Base-by-base conservation (phyloP, 2,797 vertebrate species). In the Anguilla pacifica region DNA sequence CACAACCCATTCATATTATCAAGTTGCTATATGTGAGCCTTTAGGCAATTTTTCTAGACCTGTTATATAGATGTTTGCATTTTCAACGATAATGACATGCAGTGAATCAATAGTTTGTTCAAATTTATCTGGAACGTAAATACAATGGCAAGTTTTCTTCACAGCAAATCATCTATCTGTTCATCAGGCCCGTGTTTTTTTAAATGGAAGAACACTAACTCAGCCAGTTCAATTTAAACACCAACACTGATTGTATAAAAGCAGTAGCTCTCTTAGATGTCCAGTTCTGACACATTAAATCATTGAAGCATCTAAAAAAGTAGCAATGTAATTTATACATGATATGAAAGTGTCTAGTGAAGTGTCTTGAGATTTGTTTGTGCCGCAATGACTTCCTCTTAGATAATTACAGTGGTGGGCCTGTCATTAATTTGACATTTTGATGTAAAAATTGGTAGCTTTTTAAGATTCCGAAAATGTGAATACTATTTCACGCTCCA, bases 291-390 rank as follows among this genome's bases (percentile, higher is more conserved):
- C 35, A 22, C 35, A 39, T 77, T 39, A 35, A 77, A 19, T 39
- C 72, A 77, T 70, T 70, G 25, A 70, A 11, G 25, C 64, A 28
- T 70, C 25, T 70, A 28, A n/a, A 70, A 28, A 77, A 35, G 11
- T 39, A 5, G 31, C 35, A 77, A 39, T 39, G 88, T 90, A 77
- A 93, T 92, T 91, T 91, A 89, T 93, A 91, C 91, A 92, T 92
- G 91, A 94, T 94, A 93, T 90, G 93, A 93, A 93, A 92, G 59
- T 89, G 67, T 92, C 67, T 91, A 91, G 92, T 94, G 92, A 46
- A 92, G 90, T 49, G 19, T 82, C 19, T 25, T 25, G 46, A 10
- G 6, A 87, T 92, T 88, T 79, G 90, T 91, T 92, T 90, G 90
- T 88, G 85, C 93, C 92, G 92, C 91, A 94, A 92, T 91, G 89